phyloP scores from a whole-genome alignment of 2,113 vertebrate species.

The Indicator indicator region DNA sequence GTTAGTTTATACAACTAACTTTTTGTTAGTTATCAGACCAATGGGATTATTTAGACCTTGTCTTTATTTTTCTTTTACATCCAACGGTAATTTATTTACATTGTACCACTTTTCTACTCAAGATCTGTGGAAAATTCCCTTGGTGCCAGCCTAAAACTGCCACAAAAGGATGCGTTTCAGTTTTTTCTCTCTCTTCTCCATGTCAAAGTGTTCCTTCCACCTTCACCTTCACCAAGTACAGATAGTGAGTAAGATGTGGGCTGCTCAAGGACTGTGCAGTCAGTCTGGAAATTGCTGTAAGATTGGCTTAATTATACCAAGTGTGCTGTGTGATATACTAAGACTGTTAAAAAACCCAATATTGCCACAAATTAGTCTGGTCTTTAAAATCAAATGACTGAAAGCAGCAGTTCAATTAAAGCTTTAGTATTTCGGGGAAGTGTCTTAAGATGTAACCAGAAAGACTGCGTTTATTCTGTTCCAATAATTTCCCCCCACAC shows the following conservation, averaged over 20 bases:
- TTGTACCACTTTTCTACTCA: too few species aligned
- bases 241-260: not conserved
- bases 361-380: not conserved
- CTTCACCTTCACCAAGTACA: not conserved
- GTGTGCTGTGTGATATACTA: not conserved
- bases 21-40: too few species aligned
- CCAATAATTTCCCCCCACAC: not conserved
- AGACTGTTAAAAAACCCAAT: not conserved
- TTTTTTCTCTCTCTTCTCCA: not conserved
- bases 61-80: too few species aligned
- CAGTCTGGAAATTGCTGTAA: not conserved
- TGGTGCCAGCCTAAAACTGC: too few species aligned
- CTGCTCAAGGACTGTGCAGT: not conserved
- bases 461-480: not conserved
- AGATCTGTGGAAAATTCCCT: too few species aligned
- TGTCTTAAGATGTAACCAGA: not conserved
- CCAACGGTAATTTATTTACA: too few species aligned
- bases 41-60: too few species aligned
- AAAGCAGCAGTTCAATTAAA: conserved; percentile 23
- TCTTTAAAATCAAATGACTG: not conserved
- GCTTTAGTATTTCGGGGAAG: conserved; percentile 21
- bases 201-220: not conserved
- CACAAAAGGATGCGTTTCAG: not conserved
- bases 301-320: not conserved
- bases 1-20: too few species aligned